Base-by-base conservation (phyloP, 35 echinoderm and acorn worm species). In the Lytechinus variegatus region DNA sequence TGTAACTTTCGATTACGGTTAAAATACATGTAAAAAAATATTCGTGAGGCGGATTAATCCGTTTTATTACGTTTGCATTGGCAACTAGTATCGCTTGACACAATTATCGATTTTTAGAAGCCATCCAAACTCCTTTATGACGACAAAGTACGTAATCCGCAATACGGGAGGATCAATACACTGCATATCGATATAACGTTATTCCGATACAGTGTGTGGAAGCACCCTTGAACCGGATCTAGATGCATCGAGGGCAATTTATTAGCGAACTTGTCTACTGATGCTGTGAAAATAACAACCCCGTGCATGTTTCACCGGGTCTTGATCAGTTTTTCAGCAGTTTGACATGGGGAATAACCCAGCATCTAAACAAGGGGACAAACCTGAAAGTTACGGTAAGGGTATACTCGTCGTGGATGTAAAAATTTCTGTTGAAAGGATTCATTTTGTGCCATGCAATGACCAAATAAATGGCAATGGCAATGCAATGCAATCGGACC, bases 301-400 rank as follows among this genome's bases (percentile, higher is more conserved):
- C 52, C 88, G 88, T 90, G 88, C 28, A 93, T 93, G 54, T 93
- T 93, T 57, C 55, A 93, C 55, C 92, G 55, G 55, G 92, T 55
- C 51, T 24, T 93, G 92, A 53, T 11, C 27, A 93, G 53, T 55
- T 27, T 93, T 27, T 54, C 54, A 55, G 27, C 52, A n/a, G 56
- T 27, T 54, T 55, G 92, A 93, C 28, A 93, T 93, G 92, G 92
- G 92, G 54, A 93, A 93, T 93, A 93, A 93, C 92, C 92, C 92
- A 93, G 92, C 92, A 93, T 93, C 92, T 19, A 93, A 93, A 57
- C 92, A 93, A 93, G 92, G 92, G 92, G 92, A 93, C 92, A 93
- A 93, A 93, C 92, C 92, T 93, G 92, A 93, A 57, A 93, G 53
- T 93, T 93, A 93, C 92, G 92, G 92, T 93, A 93, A 57, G 92